Base-by-base conservation (phyloP, 2,113 vertebrate genomes). In the Uria lomvia region DNA sequence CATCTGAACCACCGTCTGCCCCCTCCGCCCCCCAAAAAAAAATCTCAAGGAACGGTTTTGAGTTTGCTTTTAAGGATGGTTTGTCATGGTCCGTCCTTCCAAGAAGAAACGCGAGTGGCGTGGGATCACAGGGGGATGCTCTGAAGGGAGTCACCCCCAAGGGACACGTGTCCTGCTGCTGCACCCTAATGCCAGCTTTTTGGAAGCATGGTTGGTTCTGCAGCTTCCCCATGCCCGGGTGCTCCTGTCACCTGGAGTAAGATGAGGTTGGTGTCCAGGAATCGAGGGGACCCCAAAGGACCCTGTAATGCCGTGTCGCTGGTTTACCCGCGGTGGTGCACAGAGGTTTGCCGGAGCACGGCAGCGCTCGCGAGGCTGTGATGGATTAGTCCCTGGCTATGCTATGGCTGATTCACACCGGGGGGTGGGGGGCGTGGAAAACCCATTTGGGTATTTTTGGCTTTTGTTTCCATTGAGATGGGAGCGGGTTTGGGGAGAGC, bases 391-490 rank as follows among this genome's bases (percentile, higher is more conserved):
- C 30, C 30, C 21, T 38, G 47, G 3, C 38, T 52, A 2, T 0
- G 0, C 19, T 2, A 0, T 29, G 52, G 20, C 15, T 40, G 14
- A 17, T 20, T 89, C 38, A 10, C 12, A 1, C 1, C 0, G 5
- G 15, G 15, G 15, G 15, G 15, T 6, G 40, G 12, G 42, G 42
- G 34, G 6, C 8, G 7, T 91, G 67, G 29, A 68, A 84, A 86
- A 10, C 22, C 32, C 2, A 0, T 49, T 34, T 49, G 12, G 56
- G 12, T n/a, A 3, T 40, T 30, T 79, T 79, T 55, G 43, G 32
- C 19, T 90, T 43, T 77, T 63, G 47, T 36, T 88, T 34, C 15
- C 3, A 0, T 5, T 14, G 14, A 8, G 56, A 32, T 34, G 55
- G 63, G 59, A 73, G 36, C 40, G 34, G 32, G 32, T 21, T 32